phyloP scores from a whole-genome alignment of 2,797 vertebrate species.

The Zenarchopterus dispar region DNA sequence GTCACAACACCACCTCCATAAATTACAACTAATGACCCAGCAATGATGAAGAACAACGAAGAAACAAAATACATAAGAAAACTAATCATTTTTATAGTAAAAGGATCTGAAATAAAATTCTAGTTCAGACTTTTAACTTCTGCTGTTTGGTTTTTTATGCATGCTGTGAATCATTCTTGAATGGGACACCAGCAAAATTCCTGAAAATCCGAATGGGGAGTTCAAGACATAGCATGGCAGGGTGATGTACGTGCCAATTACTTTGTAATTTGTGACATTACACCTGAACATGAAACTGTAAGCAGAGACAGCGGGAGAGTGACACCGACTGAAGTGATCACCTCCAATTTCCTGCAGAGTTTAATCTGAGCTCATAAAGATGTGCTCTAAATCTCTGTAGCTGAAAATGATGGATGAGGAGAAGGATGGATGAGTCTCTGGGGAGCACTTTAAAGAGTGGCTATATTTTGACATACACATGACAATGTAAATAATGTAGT shows the following conservation, averaged over 20 bases:
- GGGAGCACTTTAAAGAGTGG: slow-evolving; percentile 11
- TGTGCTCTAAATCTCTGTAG: slow-evolving; percentile 45
- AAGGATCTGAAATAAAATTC: not conserved
- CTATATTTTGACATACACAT: slow-evolving; percentile 10
- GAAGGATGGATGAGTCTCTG: slow-evolving; percentile 10
- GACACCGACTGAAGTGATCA: slow-evolving; percentile 48
- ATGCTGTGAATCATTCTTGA: not conserved
- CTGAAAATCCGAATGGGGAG: slow-evolving; percentile 24
- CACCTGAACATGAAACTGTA: slow-evolving; percentile 48
- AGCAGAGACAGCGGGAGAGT: slow-evolving; percentile 42
- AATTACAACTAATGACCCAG: not conserved
- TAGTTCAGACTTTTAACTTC: not conserved
- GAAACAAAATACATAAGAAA: not conserved
- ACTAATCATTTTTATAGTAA: not conserved
- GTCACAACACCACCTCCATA: not conserved
- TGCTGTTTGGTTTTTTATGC: too few species aligned
- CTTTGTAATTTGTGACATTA: slow-evolving; percentile 29
- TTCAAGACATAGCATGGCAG: not conserved
- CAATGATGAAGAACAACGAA: not conserved
- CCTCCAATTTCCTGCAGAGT: slow-evolving; percentile 44
- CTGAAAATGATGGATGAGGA: slow-evolving; percentile 44
- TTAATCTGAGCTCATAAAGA: slow-evolving; percentile 49
- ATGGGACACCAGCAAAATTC: not conserved
- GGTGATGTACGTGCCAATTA: slow-evolving; percentile 25
- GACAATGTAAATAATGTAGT: slow-evolving; percentile 36